Base-by-base conservation (phyloP, 2,797 vertebrate species). In the Crax fasciolata region DNA sequence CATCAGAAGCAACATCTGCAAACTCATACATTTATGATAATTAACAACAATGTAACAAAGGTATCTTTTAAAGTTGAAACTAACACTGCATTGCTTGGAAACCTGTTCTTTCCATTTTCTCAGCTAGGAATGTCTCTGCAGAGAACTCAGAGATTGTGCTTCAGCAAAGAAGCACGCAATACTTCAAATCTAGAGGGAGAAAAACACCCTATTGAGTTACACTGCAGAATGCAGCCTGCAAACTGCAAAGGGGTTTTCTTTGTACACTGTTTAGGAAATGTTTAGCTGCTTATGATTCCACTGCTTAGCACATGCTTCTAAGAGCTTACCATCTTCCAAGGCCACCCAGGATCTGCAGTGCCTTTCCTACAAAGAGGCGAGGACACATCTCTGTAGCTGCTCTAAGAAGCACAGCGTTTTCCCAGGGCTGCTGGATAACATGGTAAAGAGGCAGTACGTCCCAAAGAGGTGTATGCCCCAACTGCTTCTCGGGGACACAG, bases 351-450 rank as follows among this genome's bases (percentile, higher is more conserved):
- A 54, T 46, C 65, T 32, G 12, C 7, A 72, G 39, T 73, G 51
- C 55, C 55, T 65, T 58, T 25, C 41, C 25, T 32, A 57, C 49
- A 62, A 66, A 62, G n/a, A 13, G 48, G 68, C 0, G 0, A 55
- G 2, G 2, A 4, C 55, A 39, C 0, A 0, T 35, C 59, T 89
- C 1, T 21, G 2, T 11, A 25, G 13, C 35, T 12, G 12, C 15
- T 18, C 61, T 21, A 13, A 21, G 9, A 43, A 65, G 39, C 20
- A 20, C 3, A 35, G 23, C 27, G 9, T 43, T 46, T 38, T 13
- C 10, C 57, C 28, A 35, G 28, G 32, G 18, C 35, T 39, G 62
- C 23, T 48, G 68, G 63, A 3, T 11, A 38, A 24, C 9, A 49
- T 1, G 2, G 38, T 2, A 16, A 82, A 68, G 30, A 68, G 51